Conservation (phyloP, 1,140 invertebrate species). For the Periplaneta americana region DNA sequence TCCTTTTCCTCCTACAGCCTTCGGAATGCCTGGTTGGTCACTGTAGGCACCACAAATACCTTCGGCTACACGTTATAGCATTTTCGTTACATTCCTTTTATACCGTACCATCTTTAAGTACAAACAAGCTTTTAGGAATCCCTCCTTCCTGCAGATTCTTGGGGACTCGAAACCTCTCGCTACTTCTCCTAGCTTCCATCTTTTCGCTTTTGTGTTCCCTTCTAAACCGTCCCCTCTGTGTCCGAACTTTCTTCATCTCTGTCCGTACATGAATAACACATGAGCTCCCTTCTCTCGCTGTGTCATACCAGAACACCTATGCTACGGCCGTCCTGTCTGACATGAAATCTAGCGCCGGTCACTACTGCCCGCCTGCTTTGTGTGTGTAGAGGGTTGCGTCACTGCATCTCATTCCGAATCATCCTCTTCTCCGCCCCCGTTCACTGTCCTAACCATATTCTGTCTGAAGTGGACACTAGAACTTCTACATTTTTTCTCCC, state of each 20-base stretch:
- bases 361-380: background rate
- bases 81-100: background rate
- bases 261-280: background rate
- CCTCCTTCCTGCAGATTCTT: background rate
- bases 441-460: background rate
- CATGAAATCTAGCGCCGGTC: background rate
- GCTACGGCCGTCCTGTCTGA: background rate
- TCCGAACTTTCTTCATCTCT: background rate
- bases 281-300: background rate
- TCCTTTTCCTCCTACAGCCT: too few relatives aligned
- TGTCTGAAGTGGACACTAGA: background rate
- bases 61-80: too few relatives aligned
- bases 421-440: background rate
- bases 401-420: background rate
- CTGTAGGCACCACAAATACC: too few relatives aligned
- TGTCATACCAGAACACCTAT: background rate
- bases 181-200: background rate
- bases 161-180: background rate
- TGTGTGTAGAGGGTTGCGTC: background rate
- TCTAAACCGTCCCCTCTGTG: background rate
- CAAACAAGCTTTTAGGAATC: background rate
- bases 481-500: background rate
- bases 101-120: background rate
- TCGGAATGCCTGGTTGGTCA: too few relatives aligned
- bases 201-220: background rate